Percentiles rank a stretch among this genome's conserved stretches.
Evolutionary conservation across 2,888 invertebrate genomes (phyloP).

Genomic region (Myathropa florea): DNA sequence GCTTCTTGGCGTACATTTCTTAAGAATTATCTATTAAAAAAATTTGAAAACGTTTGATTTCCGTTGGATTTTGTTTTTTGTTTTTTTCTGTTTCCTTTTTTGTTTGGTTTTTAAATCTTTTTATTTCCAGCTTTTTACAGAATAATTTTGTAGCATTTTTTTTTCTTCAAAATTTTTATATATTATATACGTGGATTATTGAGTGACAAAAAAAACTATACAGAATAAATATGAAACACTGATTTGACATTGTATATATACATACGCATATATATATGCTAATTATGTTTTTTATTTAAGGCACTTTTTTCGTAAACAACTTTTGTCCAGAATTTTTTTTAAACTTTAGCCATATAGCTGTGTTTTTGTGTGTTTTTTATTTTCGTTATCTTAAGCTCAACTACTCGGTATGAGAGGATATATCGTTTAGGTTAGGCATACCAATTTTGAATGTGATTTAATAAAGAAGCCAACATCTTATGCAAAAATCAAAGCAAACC

Average conservation of each 20-base stretch:
- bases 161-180: not conserved
- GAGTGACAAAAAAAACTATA: slow-evolving; percentile 18
- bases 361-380: slow-evolving; percentile 26
- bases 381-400: slow-evolving; percentile 11
- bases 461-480: slow-evolving; percentile 70
- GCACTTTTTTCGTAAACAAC: slow-evolving; percentile 57
- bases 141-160: slow-evolving; percentile 40
- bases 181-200: slow-evolving; percentile 41
- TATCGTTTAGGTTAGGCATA: slow-evolving; percentile 1
- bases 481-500: slow-evolving; percentile 51
- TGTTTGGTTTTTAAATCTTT: slow-evolving; percentile 18
- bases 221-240: slow-evolving; percentile 23
- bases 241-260: slow-evolving; percentile 1
- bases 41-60: not conserved
- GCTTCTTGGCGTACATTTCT: slow-evolving; percentile 71
- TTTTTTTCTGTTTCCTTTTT: not conserved
- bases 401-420: slow-evolving; percentile 18
- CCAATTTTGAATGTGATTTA: slow-evolving; percentile 44
- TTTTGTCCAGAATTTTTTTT: slow-evolving; percentile 32
- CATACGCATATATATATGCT: not conserved
- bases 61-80: not conserved
- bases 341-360: slow-evolving; percentile 15
- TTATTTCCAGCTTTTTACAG: slow-evolving; percentile 71
- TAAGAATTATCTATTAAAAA: slow-evolving; percentile 66
- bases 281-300: slow-evolving; percentile 38